phyloP scores from a whole-genome alignment of 1,140 invertebrate genomes.

The Habropoda laboriosa region DNA sequence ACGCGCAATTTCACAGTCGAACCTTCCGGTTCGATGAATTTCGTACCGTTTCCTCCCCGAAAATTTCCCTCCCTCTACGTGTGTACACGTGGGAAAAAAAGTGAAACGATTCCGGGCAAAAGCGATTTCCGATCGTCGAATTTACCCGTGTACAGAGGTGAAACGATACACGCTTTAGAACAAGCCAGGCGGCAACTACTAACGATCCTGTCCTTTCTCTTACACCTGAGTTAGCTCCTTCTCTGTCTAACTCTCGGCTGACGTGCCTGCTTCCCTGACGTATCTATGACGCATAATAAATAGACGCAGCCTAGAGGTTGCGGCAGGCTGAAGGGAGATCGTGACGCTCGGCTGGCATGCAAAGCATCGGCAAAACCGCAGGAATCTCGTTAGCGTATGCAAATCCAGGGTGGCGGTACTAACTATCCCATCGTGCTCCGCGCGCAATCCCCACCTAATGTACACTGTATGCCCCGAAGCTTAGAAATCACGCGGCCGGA shows the following conservation, averaged over 20 bases:
- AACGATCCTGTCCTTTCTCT: background rate
- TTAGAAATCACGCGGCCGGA: constrained; percentile 72
- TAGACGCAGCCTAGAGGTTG: constrained; percentile 55
- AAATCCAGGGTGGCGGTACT: constrained; percentile 72
- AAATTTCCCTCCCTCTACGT: too few species aligned
- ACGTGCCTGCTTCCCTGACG: constrained; percentile 53
- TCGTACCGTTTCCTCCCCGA: background rate
- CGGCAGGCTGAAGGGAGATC: constrained; percentile 61
- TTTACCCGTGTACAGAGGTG: too few species aligned
- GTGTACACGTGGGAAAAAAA: too few species aligned
- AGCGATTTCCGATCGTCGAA: background rate
- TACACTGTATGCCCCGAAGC: constrained; percentile 69
- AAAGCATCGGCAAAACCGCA: constrained; percentile 83
- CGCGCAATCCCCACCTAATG: constrained; percentile 71
- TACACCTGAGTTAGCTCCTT: background rate
- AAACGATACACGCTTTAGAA: too few species aligned
- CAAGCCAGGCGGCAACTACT: background rate
- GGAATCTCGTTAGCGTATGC: constrained; percentile 82
- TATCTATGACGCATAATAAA: constrained; percentile 70
- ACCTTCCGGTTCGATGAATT: background rate
- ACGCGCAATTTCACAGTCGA: too few species aligned
- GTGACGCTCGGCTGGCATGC: constrained; percentile 71
- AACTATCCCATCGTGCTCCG: constrained; percentile 74
- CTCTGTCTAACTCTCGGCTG: background rate
- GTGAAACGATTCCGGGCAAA: too few species aligned